Conservation (phyloP, 2,888 invertebrate genomes). For the Dasysyrphus albostriatus region DNA sequence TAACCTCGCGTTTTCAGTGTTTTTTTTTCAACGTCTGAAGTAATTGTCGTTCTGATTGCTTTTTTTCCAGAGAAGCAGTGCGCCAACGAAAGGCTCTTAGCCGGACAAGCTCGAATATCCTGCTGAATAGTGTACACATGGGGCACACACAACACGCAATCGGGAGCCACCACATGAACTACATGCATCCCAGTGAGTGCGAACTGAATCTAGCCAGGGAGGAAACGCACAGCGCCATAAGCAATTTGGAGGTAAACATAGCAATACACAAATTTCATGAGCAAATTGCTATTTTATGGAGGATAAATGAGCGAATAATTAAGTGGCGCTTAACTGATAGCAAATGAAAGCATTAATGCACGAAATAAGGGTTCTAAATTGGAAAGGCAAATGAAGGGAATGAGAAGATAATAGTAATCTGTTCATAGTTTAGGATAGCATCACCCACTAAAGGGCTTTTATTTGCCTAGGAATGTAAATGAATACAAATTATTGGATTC, state of each 20-base stretch:
- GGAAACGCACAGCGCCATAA: slow-evolving; percentile 83
- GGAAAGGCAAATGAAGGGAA: slow-evolving; percentile 10
- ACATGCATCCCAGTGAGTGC: slow-evolving; percentile 86
- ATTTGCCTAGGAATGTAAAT: slow-evolving; percentile 2
- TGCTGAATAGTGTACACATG: slow-evolving; percentile 93
- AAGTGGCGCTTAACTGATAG: slow-evolving; percentile 70
- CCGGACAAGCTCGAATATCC: slow-evolving; percentile 93
- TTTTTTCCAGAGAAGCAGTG: slow-evolving; percentile 88
- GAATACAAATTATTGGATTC: slow-evolving; percentile 27
- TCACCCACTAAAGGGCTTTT: slow-evolving; percentile 4
- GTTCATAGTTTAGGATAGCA: slow-evolving; percentile 26
- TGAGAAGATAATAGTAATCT: slow-evolving; percentile 39
- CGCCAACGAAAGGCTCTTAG: slow-evolving; percentile 92
- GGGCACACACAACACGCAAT: slow-evolving; percentile 90
- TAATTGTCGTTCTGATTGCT: slow-evolving; percentile 19
- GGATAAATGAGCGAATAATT: slow-evolving; percentile 61
- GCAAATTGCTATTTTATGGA: slow-evolving; percentile 57
- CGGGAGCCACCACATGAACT: slow-evolving; percentile 86
- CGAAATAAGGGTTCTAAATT: slow-evolving; percentile 61
- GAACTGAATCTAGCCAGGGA: slow-evolving; percentile 84
- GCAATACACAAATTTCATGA: slow-evolving; percentile 47
- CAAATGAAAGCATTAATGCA: slow-evolving; percentile 62
- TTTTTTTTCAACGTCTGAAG: slow-evolving; percentile 1
- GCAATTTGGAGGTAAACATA: slow-evolving; percentile 83
- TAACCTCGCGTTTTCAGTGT: not conserved